These are phyloP conservation scores for Drosophila trichaetosa DNA, from an alignment of 2,888 invertebrate species.

Conservation along the genomic window DNA sequence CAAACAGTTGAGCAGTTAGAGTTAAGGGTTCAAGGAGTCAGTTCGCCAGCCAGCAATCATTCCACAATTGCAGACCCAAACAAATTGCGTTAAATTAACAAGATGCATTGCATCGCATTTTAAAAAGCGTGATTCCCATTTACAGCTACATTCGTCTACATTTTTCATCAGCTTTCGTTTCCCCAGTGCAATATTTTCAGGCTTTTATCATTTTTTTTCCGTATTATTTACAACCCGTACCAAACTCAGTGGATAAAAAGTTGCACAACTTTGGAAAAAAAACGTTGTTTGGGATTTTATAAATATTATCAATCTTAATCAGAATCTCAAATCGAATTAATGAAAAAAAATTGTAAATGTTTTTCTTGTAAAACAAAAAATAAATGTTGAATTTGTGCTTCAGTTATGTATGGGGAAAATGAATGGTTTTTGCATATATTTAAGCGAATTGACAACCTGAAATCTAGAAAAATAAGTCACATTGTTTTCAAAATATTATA, in stretches of 20 bases:
- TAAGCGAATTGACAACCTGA: not conserved
- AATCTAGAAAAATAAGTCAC: not conserved
- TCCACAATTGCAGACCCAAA: constrained; percentile 37
- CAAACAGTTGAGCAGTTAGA: constrained; percentile 9
- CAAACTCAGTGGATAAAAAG: constrained; percentile 2
- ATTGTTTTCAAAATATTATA: not conserved
- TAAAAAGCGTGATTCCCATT: constrained; percentile 53
- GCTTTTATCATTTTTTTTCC: not conserved
- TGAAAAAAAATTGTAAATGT: not conserved
- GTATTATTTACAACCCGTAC: not conserved
- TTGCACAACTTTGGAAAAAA: not conserved
- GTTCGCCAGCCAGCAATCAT: constrained; percentile 14
- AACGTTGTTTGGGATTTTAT: not conserved
- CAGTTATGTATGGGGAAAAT: not conserved
- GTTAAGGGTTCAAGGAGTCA: constrained; percentile 1
- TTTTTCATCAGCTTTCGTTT: constrained; percentile 33
- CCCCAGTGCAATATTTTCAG: constrained; percentile 21
- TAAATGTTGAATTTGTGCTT: not conserved
- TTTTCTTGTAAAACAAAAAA: not conserved
- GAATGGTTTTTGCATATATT: not conserved
- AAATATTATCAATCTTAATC: not conserved
- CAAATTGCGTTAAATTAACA: constrained; percentile 65
- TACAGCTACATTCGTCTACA: constrained; percentile 39
- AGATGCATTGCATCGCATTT: constrained; percentile 52
- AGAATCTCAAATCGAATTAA: not conserved